Evolutionary conservation across 2,113 vertebrate species (phyloP).

Genomic region (western clawed frog (Xenopus tropicalis)): UCB_Xtro_10.0 CM004448.2:147039001-147039500

Average conservation of each 20-base stretch:
- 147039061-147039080: too few relatives aligned
- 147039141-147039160: neutral
- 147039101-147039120: too few relatives aligned
- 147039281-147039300: constrained; percentile 25
- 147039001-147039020: too few relatives aligned
- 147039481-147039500: too few relatives aligned
- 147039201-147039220: constrained; percentile 17
- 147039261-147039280: constrained; percentile 12
- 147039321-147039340: constrained; percentile 35
- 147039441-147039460: too few relatives aligned
- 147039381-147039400: neutral
- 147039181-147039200: constrained; percentile 21
- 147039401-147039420: too few relatives aligned
- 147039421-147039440: too few relatives aligned
- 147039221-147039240: constrained; percentile 26
- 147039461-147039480: too few relatives aligned
- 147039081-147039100: too few relatives aligned
- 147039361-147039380: constrained; percentile 4
- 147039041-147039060: too few relatives aligned
- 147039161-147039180: constrained; percentile 8
- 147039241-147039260: constrained; percentile 24
- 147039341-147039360: constrained; percentile 12
- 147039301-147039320: constrained; percentile 4
- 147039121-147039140: too few relatives aligned
- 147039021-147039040: too few relatives aligned